A percentile compares a stretch with the other conserved stretches of the same genome.
These are phyloP conservation scores for Xiphorhynchus elegans DNA, from an alignment of 2,113 vertebrate species.

Conservation along the genomic window DNA sequence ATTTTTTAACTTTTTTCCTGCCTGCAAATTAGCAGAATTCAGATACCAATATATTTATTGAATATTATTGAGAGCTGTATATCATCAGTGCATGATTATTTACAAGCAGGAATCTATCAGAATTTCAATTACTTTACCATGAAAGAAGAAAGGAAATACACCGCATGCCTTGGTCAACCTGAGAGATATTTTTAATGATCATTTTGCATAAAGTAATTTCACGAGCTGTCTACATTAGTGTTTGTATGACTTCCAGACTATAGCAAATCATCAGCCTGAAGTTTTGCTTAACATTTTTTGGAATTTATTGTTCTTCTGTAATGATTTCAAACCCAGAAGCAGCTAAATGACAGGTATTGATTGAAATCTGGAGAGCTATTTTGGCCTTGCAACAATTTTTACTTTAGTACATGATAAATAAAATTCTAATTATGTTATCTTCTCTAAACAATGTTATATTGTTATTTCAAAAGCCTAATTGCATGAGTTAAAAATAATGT, in stretches of 20 bases:
- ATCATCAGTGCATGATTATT: not conserved
- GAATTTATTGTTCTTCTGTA: not conserved
- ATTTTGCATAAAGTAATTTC: not conserved
- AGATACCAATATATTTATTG: not conserved
- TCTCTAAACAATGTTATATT: not conserved
- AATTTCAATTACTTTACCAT: not conserved
- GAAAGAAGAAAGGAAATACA: not conserved
- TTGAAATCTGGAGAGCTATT: not conserved
- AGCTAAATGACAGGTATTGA: not conserved
- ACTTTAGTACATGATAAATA: not conserved
- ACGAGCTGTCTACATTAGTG: not conserved
- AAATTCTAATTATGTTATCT: accelerated
- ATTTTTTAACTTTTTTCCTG: not conserved
- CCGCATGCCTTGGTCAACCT: not conserved
- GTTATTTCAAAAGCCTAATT: not conserved
- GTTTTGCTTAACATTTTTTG: not conserved
- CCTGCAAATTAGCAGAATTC: not conserved
- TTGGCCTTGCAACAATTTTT: not conserved
- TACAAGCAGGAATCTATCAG: not conserved
- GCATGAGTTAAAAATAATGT: not conserved
- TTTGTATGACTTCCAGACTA: not conserved
- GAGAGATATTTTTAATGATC: not conserved
- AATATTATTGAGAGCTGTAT: not conserved
- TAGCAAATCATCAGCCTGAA: not conserved
- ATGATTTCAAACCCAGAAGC: not conserved